phyloP scores from a whole-genome alignment of 2,113 vertebrate species.

The Anolis sagrei region DNA sequence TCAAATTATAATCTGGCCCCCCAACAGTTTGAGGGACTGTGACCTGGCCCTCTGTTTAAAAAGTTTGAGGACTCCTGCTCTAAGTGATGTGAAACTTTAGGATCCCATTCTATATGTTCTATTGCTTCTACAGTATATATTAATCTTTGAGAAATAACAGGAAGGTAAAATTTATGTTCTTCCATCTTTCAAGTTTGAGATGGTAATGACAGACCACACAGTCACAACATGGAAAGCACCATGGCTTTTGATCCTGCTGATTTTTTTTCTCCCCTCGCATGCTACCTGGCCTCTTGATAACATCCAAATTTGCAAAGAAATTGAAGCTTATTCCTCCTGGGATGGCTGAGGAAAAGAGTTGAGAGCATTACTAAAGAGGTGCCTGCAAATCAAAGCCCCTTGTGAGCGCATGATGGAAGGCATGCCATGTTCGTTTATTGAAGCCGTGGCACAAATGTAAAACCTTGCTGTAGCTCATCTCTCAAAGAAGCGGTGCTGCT shows the following conservation, averaged over 20 bases:
- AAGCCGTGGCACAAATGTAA: conserved; percentile 54
- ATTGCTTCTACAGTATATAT: not conserved
- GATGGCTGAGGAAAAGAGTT: conserved; percentile 5
- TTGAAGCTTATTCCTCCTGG: conserved; percentile 24
- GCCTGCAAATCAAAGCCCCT: conserved; percentile 31
- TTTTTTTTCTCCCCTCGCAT: not conserved
- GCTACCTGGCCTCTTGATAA: conserved; percentile 31
- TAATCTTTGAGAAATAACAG: not conserved
- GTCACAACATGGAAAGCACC: not conserved
- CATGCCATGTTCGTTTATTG: conserved; percentile 55
- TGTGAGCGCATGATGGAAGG: conserved; percentile 40
- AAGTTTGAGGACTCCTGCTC: too few species aligned
- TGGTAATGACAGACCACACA: too few species aligned
- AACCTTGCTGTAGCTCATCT: conserved; percentile 63
- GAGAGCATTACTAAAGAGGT: conserved; percentile 17
- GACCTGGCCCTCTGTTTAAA: too few species aligned
- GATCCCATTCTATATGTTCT: not conserved
- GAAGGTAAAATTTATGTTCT: not conserved
- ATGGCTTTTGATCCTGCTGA: not conserved
- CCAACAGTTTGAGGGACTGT: too few species aligned
- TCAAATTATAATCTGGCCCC: too few species aligned
- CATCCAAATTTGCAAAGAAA: conserved; percentile 28
- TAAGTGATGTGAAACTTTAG: too few species aligned
- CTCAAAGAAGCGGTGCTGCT: conserved; percentile 61
- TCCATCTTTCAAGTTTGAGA: not conserved